Evolutionary conservation across 2,888 invertebrate species (phyloP).

Genomic region (Atethmia centrago): DNA sequence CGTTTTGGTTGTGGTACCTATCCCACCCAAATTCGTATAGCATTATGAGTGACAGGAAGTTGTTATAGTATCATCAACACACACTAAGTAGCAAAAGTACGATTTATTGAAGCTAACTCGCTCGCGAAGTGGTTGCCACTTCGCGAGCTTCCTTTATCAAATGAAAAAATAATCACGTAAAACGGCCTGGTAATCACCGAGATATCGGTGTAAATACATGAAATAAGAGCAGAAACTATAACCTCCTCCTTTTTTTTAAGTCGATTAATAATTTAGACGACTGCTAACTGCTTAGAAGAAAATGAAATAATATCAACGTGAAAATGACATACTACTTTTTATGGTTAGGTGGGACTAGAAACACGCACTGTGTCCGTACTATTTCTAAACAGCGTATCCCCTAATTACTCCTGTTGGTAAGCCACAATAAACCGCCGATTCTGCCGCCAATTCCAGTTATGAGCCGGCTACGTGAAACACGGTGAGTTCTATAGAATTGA

Average conservation of each 20-base stretch:
- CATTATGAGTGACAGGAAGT: background rate
- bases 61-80: background rate
- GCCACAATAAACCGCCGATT: background rate
- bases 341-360: background rate
- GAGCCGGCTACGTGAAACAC: background rate
- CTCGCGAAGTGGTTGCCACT: background rate
- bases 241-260: background rate
- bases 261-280: background rate
- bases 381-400: background rate
- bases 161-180: background rate
- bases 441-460: background rate
- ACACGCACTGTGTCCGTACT: background rate
- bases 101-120: background rate
- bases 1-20: no score
- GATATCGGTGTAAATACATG: background rate
- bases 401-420: no score
- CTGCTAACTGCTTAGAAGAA: no score
- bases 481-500: background rate
- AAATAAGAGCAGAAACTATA: background rate
- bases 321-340: background rate
- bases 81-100: background rate
- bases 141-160: background rate
- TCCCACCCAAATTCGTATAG: background rate
- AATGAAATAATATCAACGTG: background rate
- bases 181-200: background rate